phyloP scores from a whole-genome alignment of 2,888 invertebrate genomes.

The Drosophila phalerata region DNA sequence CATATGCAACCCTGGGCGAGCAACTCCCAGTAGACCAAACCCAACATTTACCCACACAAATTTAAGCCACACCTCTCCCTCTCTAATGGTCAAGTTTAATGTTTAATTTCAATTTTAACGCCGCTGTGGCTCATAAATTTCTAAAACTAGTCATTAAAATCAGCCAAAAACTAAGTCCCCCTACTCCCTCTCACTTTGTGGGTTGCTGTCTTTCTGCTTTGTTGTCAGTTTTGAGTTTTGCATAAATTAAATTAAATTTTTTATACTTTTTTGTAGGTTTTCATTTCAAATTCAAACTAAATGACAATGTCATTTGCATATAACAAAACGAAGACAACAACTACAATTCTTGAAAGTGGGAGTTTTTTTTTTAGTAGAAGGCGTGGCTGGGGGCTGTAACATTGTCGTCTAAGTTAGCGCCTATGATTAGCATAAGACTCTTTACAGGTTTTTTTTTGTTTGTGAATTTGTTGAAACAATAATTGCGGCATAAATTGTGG shows the following conservation, averaged over 20 bases:
- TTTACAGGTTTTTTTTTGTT: constrained; percentile 24
- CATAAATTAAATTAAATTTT: constrained; percentile 73
- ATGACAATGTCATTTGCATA: constrained; percentile 67
- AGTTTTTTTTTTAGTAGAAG: neutral
- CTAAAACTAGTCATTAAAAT: constrained; percentile 71
- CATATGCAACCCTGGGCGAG: constrained; percentile 1
- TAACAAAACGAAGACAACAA: constrained; percentile 41
- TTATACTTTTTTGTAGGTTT: constrained; percentile 28
- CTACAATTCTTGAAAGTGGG: constrained; percentile 10
- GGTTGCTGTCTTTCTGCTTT: constrained; percentile 25
- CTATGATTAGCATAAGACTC: constrained; percentile 57
- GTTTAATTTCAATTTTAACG: constrained; percentile 73
- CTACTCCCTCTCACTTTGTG: constrained; percentile 13
- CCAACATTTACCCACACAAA: constrained; percentile 26
- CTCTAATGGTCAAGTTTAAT: constrained; percentile 52
- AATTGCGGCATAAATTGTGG: constrained; percentile 72
- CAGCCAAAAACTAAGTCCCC: constrained; percentile 49
- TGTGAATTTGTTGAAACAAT: constrained; percentile 52
- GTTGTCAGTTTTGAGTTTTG: constrained; percentile 62
- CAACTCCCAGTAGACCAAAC: constrained; percentile 21
- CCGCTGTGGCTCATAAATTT: constrained; percentile 72
- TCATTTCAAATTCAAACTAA: constrained; percentile 60
- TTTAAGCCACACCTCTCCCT: constrained; percentile 43
- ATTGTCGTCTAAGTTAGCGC: constrained; percentile 46
- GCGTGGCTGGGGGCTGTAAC: constrained; percentile 23